Base-by-base conservation (phyloP, 1,140 invertebrate genomes). In the Atta colombica region DNA sequence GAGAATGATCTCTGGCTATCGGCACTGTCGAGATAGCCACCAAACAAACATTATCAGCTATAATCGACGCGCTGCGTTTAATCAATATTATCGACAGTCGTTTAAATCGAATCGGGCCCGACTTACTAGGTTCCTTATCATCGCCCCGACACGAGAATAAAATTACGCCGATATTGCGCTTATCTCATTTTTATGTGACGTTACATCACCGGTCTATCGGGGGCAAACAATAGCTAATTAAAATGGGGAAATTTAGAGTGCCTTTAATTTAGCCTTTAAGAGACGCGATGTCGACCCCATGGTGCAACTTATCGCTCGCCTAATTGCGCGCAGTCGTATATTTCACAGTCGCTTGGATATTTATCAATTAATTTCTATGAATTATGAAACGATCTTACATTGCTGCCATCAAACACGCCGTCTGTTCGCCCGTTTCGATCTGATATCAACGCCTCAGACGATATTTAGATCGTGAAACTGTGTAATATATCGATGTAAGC, bases 141-240 rank as follows among this genome's bases (percentile, higher is more conserved):
- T 75, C 84, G 75, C 58, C 21, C 35, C 31, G 51, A 31, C 58
- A 60, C 74, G 77, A 77, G 86, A 89, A 89, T 85, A 78, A 81
- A 89, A 89, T 89, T 89, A 86, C 81, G 87, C 71, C 60, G 81
- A 84, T 80, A 88, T 88, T 53, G 86, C 63, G 49, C 86, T 71
- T 81, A 68, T 89, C 84, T 78, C 75, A 49, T 84, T 89, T 87
- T 85, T 86, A 87, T 74, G 82, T 74, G 66, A 51, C 61, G 51
- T 81, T 71, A 81, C 63, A 45, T 58, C 51, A 74, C 87, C 53
- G 60, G 66, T 68, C 60, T 81, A 55, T 53, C 53, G 45, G 8
- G 8, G 8, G 18, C 31, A 68, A 82, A 89, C 88, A 89, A 89
- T 89, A 55, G 88, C 68, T 89, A 89, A 89, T 89, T 89, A 89